Evolutionary conservation across 2,113 vertebrate species (phyloP).

Genomic region (Pygoscelis antarcticus): DNA sequence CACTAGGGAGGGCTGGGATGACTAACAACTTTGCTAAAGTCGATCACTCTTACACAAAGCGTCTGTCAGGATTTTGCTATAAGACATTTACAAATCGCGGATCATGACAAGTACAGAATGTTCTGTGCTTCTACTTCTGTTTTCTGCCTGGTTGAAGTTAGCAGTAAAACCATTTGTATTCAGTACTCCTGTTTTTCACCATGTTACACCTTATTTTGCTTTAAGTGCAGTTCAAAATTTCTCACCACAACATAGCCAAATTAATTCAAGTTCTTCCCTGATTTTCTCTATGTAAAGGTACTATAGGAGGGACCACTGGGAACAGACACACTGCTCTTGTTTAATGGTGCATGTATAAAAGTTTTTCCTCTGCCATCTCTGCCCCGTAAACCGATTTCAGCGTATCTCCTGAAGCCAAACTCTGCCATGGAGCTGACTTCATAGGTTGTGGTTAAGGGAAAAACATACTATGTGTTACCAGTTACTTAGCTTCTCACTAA

Average conservation of each 20-base stretch:
- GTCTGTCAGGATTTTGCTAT: constrained; percentile 22
- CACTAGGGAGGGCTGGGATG: neutral
- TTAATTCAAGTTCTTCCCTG: neutral
- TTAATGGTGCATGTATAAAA: neutral
- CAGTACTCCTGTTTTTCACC: neutral
- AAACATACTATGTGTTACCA: neutral
- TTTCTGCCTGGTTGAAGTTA: constrained; percentile 8
- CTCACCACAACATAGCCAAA: neutral
- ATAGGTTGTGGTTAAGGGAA: neutral
- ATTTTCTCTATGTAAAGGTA: neutral
- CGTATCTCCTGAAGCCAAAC: neutral
- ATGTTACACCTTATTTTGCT: neutral
- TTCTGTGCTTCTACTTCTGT: neutral
- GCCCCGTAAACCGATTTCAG: neutral
- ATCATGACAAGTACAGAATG: constrained; percentile 29
- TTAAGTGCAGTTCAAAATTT: neutral
- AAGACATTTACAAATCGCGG: constrained; percentile 3
- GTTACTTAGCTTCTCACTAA: neutral
- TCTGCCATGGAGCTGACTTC: neutral
- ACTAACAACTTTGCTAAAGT: constrained; percentile 3
- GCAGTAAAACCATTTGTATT: constrained; percentile 7
- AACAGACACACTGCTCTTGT: neutral
- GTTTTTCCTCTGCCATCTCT: neutral
- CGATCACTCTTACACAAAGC: constrained; percentile 44
- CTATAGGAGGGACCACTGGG: neutral